Evolutionary conservation across 2,797 vertebrate species (phyloP).

Genomic region (Catostomus latipinnis): DNA sequence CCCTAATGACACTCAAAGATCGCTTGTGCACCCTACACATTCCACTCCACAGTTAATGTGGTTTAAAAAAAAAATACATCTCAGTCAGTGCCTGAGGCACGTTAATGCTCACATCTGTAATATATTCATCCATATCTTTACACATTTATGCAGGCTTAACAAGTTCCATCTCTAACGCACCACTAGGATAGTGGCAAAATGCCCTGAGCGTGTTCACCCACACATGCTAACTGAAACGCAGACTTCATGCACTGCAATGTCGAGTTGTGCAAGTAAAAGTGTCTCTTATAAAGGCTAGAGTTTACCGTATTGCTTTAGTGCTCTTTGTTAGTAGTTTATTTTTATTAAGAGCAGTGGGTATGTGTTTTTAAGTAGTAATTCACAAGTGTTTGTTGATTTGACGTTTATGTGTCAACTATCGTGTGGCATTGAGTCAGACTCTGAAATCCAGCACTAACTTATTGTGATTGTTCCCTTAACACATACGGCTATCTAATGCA

Average conservation of each 20-base stretch:
- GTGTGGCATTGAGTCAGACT: slow-evolving; percentile 1
- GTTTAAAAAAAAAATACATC: slow-evolving; percentile 48
- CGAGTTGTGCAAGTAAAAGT: slow-evolving; percentile 41
- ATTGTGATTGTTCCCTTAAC: neutral
- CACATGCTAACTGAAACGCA: slow-evolving; percentile 78
- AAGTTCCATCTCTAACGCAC: slow-evolving; percentile 79
- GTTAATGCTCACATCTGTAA: slow-evolving; percentile 69
- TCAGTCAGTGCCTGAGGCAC: slow-evolving; percentile 46
- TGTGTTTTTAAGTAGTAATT: slow-evolving; percentile 1
- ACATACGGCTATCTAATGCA: neutral
- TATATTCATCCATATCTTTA: slow-evolving; percentile 74
- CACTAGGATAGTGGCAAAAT: slow-evolving; percentile 74
- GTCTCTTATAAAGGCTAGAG: slow-evolving; percentile 39
- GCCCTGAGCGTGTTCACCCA: slow-evolving; percentile 75
- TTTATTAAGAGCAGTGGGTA: neutral
- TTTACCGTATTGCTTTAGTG: neutral
- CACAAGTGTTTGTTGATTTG: neutral
- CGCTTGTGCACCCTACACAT: slow-evolving; percentile 52
- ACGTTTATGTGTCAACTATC: neutral
- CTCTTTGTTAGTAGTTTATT: slow-evolving; percentile 2
- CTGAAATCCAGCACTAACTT: slow-evolving; percentile 1
- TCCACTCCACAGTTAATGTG: slow-evolving; percentile 57
- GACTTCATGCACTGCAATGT: slow-evolving; percentile 51
- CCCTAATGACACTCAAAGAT: slow-evolving; percentile 43
- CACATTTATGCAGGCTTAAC: slow-evolving; percentile 76